Evolutionary conservation across 2,888 invertebrate genomes (phyloP), one percentile per base, ranked within the genome.

Genomic region (Drosophila pseudotalamancana): DNA sequence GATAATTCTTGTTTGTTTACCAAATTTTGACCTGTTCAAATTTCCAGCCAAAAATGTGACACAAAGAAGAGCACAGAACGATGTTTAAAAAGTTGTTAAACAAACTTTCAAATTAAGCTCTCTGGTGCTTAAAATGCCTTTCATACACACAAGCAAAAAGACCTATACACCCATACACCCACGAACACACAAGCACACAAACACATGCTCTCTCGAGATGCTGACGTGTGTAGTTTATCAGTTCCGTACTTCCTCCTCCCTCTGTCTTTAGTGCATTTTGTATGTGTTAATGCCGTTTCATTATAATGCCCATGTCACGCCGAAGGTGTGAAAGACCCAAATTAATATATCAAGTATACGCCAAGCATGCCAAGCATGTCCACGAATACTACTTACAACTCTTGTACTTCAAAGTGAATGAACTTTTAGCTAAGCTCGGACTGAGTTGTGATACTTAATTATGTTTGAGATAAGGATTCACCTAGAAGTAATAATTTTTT

Each of bases 51-150:
- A 66, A 54, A 62, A 64, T 77, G 59, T 72, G 66, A 60, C 59
- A 66, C 59, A 39, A 49, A 51, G 46, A 59, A 50, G 60, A 50
- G 67, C 55, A 5, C 37, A 55, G 59, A 67, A 50, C 57, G 64
- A 64, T 59, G 64, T 84, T 84, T 82, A 70, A 82, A 78, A 81
- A 82, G 72, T 82, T 82, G 51, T 68, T 64, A 34, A 62, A 63
- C 85, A 79, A 85, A 76, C 72, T 85, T 85, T 62, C 50, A 77
- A 76, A 73, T 83, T 60, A 79, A 86, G 83, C 71, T 69, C 62
- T 50, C 51, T 25, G 68, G 48, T 53, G 76, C 66, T 78, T 70
- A 82, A 78, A 72, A 75, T 69, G 31, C 74, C 70, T 61, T 63
- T 54, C 59, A 56, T 50, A 53, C 37, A 34, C 6, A n/a, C 43